Base-by-base conservation (phyloP, 2,888 invertebrate species). In the Drosophila mettleri region DNA sequence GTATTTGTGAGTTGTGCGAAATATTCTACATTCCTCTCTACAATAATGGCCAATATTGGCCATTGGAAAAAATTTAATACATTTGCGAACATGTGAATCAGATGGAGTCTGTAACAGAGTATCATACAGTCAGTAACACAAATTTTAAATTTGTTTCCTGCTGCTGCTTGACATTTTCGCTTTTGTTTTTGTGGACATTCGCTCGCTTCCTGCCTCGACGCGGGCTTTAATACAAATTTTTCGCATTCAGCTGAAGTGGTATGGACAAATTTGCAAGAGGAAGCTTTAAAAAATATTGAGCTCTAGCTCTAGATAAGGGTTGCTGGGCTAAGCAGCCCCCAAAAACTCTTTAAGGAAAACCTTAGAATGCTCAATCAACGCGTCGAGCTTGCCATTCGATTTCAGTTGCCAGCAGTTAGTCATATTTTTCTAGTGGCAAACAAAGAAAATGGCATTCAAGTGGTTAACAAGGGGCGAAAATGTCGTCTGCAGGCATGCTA, bases 401-500 rank as follows among this genome's bases (percentile, higher is more conserved):
- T 88, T 54, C 69, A 62, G 62, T 27, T 46, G 51, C n/a, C 69
- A 38, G 71, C 82, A 74, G 78, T 87, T 89, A 87, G 87, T 85
- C 85, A 85, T 88, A 83, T 65, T 80, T 68, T 80, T 70, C 65
- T 68, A 61, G 67, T 76, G 63, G 52, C 72, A 75, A 74, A 68
- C 64, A 71, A 67, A 55, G 63, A 67, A 69, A 72, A 59, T 58
- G 46, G 46, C 43, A 57, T 20, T 64, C 34, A 59, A 68, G 55
- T 76, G 68, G 66, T 10, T 31, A 41, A 24, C 41, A 31, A 22
- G 36, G 67, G 57, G 51, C 60, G 36, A 53, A 77, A 81, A 74
- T 84, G 87, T 89, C 87, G 87, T 88, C 87, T 82, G 63, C 89
- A 89, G 88, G 80, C 80, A 83, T 70, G 58, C 55, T 48, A 62